Evolutionary conservation across 2,113 vertebrate genomes (phyloP), one percentile per base, ranked within the genome.

Genomic region (Cyrtonyx montezumae): DNA sequence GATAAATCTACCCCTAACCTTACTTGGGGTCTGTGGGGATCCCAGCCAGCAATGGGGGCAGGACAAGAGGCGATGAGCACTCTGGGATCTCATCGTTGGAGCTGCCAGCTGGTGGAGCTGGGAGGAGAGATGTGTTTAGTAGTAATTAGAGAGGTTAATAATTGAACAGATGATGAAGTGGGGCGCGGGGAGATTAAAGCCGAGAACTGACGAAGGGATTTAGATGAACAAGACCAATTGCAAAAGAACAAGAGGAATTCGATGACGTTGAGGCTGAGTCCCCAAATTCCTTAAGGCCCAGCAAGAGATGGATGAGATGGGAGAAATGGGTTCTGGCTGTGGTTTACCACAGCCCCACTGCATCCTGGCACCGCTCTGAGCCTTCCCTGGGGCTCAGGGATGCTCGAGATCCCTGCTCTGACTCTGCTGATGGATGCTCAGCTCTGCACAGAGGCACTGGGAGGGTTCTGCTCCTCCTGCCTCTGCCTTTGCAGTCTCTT

Each of bases 141-240:
- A 67, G 86, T 86, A 90, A 92, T 92, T 95, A 94, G 86, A 83
- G 92, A 69, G 30, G 79, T 90, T 94, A 94, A 74, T 83, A 95
- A 95, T 70, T 59, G 85, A 95, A 36, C 63, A 90, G 81, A 87
- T 61, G 90, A 85, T 26, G 81, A 91, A 84, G 28, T 1, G 0
- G 79, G 91, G 89, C 1, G 4, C 3, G 4, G 70, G 62, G 79
- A 87, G 82, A 90, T 82, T 79, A 87, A 91, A 89, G 71, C 32
- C 0, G 34, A 66, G 87, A 87, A 93, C 79, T 93, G 90, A 91
- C 13, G 1, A 83, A 88, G 75, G 75, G 91, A 40, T 62, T 95
- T 77, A 83, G 85, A 87, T 73, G 81, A 76, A 53, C 0, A 2
- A 80, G 82, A 42, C 84, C 90, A 87, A 56, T 91, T 91, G 85